Percentiles rank a stretch among this genome's conserved stretches.
These are phyloP conservation scores for Steinernema hermaphroditum DNA, from an alignment of 2,888 invertebrate genomes.

Conservation along the genomic window DNA sequence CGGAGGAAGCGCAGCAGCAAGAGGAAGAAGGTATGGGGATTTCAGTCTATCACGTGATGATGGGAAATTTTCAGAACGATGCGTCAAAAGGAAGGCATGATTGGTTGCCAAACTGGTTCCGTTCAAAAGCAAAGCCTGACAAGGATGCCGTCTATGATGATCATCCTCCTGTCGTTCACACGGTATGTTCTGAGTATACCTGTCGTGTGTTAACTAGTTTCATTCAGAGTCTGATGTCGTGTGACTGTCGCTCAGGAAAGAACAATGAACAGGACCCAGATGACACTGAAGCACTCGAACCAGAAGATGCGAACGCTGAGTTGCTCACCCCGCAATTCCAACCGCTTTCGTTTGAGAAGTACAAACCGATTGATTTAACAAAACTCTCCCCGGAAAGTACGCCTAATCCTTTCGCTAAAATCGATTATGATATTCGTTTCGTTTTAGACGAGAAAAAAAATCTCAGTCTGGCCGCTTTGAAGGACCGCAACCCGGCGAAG, in stretches of 20 bases:
- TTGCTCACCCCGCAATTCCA: neutral
- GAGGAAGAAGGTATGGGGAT: too few relatives aligned
- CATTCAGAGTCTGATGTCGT: neutral
- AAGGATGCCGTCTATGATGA: neutral
- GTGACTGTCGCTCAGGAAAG: conserved; percentile 8
- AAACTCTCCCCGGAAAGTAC: neutral
- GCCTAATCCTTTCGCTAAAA: too few relatives aligned
- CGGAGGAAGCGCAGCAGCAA: neutral
- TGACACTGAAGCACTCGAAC: neutral
- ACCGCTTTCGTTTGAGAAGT: neutral
- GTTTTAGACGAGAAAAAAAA: neutral
- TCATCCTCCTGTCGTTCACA: too few relatives aligned
- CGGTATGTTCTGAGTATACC: too few relatives aligned
- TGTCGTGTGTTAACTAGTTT: neutral
- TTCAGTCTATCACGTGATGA: too few relatives aligned
- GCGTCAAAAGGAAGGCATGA: too few relatives aligned
- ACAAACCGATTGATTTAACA: neutral
- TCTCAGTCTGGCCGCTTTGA: neutral
- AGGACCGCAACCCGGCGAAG: conserved; percentile 1
- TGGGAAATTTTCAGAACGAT: too few relatives aligned
- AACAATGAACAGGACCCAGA: neutral
- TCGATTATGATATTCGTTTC: too few relatives aligned
- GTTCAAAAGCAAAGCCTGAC: neutral
- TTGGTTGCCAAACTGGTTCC: neutral
- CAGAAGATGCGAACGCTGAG: neutral